phyloP scores from a whole-genome alignment of 2,113 vertebrate genomes.

The Rhinogobius similis region DNA sequence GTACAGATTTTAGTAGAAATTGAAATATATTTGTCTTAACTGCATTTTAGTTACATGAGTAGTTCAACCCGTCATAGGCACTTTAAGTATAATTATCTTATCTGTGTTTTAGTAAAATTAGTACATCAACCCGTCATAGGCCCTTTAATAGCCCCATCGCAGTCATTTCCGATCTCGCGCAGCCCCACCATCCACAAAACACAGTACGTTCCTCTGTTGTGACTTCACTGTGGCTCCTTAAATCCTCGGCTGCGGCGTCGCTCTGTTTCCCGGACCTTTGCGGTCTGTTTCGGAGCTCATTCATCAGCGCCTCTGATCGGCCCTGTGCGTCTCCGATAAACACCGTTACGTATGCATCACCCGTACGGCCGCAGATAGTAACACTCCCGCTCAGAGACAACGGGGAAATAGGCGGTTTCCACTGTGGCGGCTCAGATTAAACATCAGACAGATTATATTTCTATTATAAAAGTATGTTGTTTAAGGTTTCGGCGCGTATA shows the following conservation, averaged over 20 bases:
- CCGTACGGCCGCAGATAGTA: background rate
- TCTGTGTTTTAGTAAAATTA: too few relatives aligned
- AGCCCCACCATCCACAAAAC: too few relatives aligned
- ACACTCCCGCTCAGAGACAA: background rate
- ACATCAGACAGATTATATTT: background rate
- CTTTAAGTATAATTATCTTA: too few relatives aligned
- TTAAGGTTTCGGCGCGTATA: background rate
- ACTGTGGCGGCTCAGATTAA: constrained; percentile 8
- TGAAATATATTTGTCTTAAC: too few relatives aligned
- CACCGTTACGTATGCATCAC: background rate
- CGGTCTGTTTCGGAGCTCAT: background rate
- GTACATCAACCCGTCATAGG: too few relatives aligned
- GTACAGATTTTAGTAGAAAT: too few relatives aligned
- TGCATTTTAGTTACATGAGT: too few relatives aligned
- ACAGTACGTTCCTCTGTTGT: background rate
- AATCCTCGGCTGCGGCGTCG: background rate
- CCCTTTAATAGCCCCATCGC: too few relatives aligned
- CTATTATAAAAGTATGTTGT: background rate
- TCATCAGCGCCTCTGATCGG: background rate
- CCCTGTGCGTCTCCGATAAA: background rate
- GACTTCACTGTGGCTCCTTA: background rate
- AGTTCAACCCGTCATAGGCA: too few relatives aligned
- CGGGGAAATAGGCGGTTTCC: background rate
- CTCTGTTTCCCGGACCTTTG: background rate
- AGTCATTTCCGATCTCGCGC: too few relatives aligned